Base-by-base conservation (phyloP, 2,797 vertebrate species). In the Melanotaenia nigrans region DNA sequence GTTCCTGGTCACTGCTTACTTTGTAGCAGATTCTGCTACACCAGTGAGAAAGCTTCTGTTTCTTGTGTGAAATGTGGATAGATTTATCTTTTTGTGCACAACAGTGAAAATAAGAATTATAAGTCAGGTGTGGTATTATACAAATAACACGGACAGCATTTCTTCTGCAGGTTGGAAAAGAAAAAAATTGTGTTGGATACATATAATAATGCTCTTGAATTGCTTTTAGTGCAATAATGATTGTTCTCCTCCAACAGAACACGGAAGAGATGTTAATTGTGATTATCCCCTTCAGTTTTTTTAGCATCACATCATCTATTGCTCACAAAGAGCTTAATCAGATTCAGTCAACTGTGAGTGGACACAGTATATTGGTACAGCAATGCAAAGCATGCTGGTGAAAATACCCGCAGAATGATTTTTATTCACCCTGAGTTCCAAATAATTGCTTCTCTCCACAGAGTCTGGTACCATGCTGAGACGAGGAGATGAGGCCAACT, bases 371-470 rank as follows among this genome's bases (percentile, higher is more conserved):
- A 72, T 40, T 13, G 24, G 40, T 6, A n/a, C 22, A 28, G 57
- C 60, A 75, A 81, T 75, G 65, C 63, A 57, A 67, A 61, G 57
- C 60, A 35, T 54, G 42, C 33, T 65, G 9, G 12, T 61, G 66
- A 55, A 67, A 45, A 32, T 61, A 47, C 40, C 54, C 18, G 22
- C 25, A 75, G 49, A 75, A 61, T 65, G 42, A 75, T 40, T 71
- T 80, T 79, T 76, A 75, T 85, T 81, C 55, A 85, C 61, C 72
- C 56, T 62, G 73, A 82, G 74, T 65, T 75, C 64, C 60, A 77
- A 81, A 84, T 81, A 85, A 87, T 84, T 71, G 81, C 68, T 56
- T 83, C 59, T 75, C 56, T 77, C 70, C 71, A 69, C 68, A 40
- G 81, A 70, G 66, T 57, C 38, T 66, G 65, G 49, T 55, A 47